Base-by-base conservation (phyloP, 2,797 vertebrate species). In the Triplophysa yarkandensis region DNA sequence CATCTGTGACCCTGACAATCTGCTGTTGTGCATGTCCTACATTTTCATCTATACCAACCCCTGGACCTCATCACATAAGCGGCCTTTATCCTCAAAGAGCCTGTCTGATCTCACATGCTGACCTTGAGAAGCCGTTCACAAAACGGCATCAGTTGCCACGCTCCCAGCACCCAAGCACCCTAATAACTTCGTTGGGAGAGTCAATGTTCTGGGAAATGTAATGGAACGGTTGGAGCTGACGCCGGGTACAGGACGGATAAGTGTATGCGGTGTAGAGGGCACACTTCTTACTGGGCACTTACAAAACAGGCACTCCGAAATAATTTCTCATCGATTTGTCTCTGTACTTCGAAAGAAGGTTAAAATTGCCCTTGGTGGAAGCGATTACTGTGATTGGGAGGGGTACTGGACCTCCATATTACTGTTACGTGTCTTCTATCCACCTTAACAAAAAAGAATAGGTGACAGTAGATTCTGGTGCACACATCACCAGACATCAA, bases 1-100 rank as follows among this genome's bases (percentile, higher is more conserved):
- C 85, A 80, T 76, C 62, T 30, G 77, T 76, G 87, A 90, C 88
- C 89, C 90, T 90, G 89, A 76, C 11, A 6, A 64, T n/a, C 6
- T 39, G 39, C 41, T 60, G 23, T 46, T 43, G 52, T 69, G 46
- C 27, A 36, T 75, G 41, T 60, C 6, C 19, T 21, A 27, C 16
- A 16, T 41, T 46, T 68, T 41, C 50, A 65, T 62, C 55, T 23
- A 5, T 30, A 25, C 17, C 17, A 62, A 7, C n/a, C 9, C 27
- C 55, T 65, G 27, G 46, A 60, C 54, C 30, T 66, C 39, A 48
- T 32, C 52, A 17, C 13, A 61, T 62, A 32, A 48, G 11, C 19
- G 41, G 6, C 48, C 4, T n/a, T 68, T 27, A 25, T 25, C 61
- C 25, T 9, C 27, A 39, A 2, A 52, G 7, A 23, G 23, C 30